phyloP scores from a whole-genome alignment of 2,113 vertebrate genomes.

The Eudyptes chrysolophus region DNA sequence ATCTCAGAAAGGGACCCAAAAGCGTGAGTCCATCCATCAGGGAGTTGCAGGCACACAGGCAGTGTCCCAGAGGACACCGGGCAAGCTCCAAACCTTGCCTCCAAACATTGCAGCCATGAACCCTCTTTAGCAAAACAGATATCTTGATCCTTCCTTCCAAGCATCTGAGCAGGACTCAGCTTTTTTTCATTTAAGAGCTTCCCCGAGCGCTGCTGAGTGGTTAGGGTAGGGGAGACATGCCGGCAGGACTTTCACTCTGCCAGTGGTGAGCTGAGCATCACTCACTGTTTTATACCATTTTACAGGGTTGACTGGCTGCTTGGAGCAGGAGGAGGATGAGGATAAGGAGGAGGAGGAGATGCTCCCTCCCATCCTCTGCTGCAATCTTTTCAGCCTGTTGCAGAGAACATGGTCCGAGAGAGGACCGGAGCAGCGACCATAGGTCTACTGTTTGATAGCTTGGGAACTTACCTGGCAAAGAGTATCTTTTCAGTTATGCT shows the following conservation, averaged over 20 bases:
- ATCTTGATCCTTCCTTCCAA: background rate
- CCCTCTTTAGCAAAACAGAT: background rate
- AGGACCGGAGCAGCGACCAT: rapidly evolving
- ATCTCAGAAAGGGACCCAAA: background rate
- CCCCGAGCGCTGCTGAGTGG: background rate
- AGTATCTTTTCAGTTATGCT: background rate
- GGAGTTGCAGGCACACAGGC: background rate
- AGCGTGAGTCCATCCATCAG: rapidly evolving
- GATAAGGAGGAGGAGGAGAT: background rate
- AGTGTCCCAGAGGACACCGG: background rate
- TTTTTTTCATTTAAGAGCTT: background rate
- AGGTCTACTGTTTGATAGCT: rapidly evolving
- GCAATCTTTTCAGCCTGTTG: background rate
- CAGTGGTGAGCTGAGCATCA: background rate
- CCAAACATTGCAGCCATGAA: rapidly evolving
- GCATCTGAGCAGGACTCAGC: background rate
- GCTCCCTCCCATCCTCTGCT: background rate
- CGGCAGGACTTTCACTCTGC: background rate
- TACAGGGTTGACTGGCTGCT: background rate
- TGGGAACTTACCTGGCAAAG: background rate
- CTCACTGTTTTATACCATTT: background rate
- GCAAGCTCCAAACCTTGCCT: background rate
- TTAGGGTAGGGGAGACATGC: background rate
- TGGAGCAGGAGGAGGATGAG: background rate
- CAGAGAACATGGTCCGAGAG: background rate